phyloP scores from a whole-genome alignment of 2,888 invertebrate genomes.

The Drosophila quinaria region DNA sequence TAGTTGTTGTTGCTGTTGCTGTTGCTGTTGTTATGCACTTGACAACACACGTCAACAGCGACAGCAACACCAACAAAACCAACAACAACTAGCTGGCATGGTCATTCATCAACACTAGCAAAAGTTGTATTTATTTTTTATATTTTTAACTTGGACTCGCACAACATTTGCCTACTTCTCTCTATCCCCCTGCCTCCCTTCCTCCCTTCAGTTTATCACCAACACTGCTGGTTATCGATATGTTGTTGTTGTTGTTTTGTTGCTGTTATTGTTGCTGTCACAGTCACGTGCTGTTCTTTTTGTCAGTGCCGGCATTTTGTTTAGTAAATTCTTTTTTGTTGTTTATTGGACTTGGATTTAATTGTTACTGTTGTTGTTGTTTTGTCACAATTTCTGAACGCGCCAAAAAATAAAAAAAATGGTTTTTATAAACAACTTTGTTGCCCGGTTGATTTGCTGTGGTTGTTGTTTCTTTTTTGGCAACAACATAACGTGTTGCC shows the following conservation, averaged over 20 bases:
- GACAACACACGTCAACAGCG: conserved; percentile 67
- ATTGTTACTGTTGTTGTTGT: conserved; percentile 44
- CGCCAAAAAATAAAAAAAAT: conserved; percentile 50
- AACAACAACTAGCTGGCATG: conserved; percentile 30
- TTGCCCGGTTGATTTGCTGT: conserved; percentile 47
- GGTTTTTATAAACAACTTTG: conserved; percentile 58
- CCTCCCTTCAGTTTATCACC: not conserved
- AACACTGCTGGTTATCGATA: conserved; percentile 43
- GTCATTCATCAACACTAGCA: conserved; percentile 75
- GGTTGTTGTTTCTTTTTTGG: conserved; percentile 17
- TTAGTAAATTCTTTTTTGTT: conserved; percentile 32
- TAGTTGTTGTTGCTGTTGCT: conserved; percentile 33
- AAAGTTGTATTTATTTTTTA: conserved; percentile 41
- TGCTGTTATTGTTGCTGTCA: conserved; percentile 22
- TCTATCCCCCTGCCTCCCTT: not conserved
- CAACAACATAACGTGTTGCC: conserved; percentile 41
- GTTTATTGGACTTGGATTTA: conserved; percentile 53
- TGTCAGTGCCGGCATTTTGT: conserved; percentile 44
- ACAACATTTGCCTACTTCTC: conserved; percentile 52
- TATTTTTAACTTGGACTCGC: conserved; percentile 49
- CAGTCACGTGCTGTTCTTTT: conserved; percentile 66
- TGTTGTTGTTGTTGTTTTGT: conserved; percentile 15
- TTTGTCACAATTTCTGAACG: conserved; percentile 39
- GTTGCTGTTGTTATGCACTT: conserved; percentile 73
- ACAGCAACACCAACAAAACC: conserved; percentile 41